Evolutionary conservation across 2,113 vertebrate species (phyloP).

Genomic region (Nipponia nippon): DNA sequence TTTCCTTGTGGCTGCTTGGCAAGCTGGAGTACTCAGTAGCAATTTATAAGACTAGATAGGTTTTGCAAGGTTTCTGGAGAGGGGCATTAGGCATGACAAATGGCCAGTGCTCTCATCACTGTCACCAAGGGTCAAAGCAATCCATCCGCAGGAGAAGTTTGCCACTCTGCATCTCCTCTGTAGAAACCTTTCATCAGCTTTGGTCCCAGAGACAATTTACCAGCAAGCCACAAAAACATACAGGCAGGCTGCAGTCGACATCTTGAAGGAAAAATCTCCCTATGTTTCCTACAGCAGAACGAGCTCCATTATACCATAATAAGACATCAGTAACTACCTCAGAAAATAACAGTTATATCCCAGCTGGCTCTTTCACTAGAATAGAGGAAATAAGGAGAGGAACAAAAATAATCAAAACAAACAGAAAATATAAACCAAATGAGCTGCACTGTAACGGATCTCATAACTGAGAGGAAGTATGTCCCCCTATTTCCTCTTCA

Average conservation of each 20-base stretch:
- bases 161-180: neutral
- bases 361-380: neutral
- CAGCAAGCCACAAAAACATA: neutral
- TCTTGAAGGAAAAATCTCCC: neutral
- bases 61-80: neutral
- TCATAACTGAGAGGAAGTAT: neutral
- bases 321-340: neutral
- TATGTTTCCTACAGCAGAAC: neutral
- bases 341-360: neutral
- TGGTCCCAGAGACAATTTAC: neutral
- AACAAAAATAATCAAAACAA: neutral
- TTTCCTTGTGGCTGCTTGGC: neutral
- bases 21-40: neutral
- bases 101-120: neutral
- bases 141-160: neutral
- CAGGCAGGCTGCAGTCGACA: neutral
- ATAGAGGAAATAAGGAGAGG: neutral
- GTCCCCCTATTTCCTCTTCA: neutral
- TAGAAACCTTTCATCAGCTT: neutral
- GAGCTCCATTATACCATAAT: neutral
- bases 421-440: neutral
- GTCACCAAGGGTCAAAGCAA: neutral
- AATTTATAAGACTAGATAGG: neutral
- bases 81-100: neutral
- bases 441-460: neutral